A percentile compares a stretch with the other conserved stretches of the same genome.
phyloP scores from a whole-genome alignment of 37 sponge, comb jelly and placozoan species.

The Hexactinellida sp. region DNA sequence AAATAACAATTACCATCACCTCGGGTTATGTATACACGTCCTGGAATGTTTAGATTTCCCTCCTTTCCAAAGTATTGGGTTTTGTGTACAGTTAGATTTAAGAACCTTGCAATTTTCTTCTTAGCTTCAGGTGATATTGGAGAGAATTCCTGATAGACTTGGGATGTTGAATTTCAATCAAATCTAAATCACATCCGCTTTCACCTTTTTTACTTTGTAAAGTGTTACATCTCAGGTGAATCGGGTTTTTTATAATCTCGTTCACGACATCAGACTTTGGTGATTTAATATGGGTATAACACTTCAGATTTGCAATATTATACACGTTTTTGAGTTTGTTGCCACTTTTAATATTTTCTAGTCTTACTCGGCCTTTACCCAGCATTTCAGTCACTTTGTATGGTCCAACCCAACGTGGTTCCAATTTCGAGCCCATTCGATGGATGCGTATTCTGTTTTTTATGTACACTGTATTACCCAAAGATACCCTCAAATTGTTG shows the following conservation, averaged over 20 bases:
- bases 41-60: neutral
- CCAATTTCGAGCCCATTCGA: constrained; percentile 13
- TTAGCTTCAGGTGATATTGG: neutral
- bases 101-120: neutral
- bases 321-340: neutral
- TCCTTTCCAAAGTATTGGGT: neutral
- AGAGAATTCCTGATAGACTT: neutral
- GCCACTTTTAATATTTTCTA: no score
- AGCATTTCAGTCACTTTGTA: neutral
- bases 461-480: neutral
- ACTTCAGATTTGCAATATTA: constrained; percentile 6
- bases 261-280: neutral
- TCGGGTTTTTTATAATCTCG: neutral
- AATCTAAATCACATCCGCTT: neutral
- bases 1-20: constrained; percentile 1
- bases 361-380: no score
- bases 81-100: neutral
- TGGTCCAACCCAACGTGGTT: neutral
- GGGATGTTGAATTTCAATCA: neutral
- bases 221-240: neutral
- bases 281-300: neutral
- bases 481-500: neutral
- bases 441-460: neutral
- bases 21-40: neutral
- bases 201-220: neutral